Evolutionary conservation across 2,888 invertebrate species (phyloP).

Genomic region (Vannuccia rotundouncinata): DNA sequence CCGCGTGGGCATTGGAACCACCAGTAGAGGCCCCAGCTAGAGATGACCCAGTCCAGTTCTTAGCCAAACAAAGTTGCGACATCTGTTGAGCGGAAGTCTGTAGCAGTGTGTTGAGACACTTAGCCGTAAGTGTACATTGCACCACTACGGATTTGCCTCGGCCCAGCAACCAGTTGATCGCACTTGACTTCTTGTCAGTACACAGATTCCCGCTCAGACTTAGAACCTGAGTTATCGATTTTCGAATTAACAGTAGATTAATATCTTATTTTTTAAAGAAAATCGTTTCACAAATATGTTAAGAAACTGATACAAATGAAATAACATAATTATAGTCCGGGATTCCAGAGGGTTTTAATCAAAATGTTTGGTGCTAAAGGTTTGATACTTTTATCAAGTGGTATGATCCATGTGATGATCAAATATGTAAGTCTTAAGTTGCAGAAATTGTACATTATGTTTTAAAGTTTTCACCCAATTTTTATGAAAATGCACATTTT

Average conservation of each 20-base stretch:
- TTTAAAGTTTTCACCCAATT: too few relatives aligned
- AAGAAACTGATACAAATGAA: too few relatives aligned
- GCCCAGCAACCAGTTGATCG: conserved; percentile 95
- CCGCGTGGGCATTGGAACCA: conserved; percentile 93
- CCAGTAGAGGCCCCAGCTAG: conserved; percentile 78
- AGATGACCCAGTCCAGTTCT: conserved; percentile 88
- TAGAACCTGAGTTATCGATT: conserved; percentile 57
- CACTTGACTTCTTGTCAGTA: conserved; percentile 93
- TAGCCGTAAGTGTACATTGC: conserved; percentile 76
- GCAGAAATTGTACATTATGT: too few relatives aligned
- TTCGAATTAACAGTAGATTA: neutral
- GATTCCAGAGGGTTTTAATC: too few relatives aligned
- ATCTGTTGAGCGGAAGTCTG: conserved; percentile 79
- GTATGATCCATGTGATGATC: too few relatives aligned
- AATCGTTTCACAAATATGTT: too few relatives aligned
- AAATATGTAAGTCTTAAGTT: too few relatives aligned
- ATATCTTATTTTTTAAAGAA: too few relatives aligned
- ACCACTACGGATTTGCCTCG: conserved; percentile 88
- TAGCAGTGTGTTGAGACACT: conserved; percentile 69
- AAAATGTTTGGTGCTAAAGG: too few relatives aligned
- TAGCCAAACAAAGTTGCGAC: conserved; percentile 80
- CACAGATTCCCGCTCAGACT: conserved; percentile 94
- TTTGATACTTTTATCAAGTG: too few relatives aligned
- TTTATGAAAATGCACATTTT: too few relatives aligned
- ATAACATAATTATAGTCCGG: too few relatives aligned